Evolutionary conservation across 2,113 vertebrate genomes (phyloP).

Genomic region (Chaetorhynchus papuensis): DNA sequence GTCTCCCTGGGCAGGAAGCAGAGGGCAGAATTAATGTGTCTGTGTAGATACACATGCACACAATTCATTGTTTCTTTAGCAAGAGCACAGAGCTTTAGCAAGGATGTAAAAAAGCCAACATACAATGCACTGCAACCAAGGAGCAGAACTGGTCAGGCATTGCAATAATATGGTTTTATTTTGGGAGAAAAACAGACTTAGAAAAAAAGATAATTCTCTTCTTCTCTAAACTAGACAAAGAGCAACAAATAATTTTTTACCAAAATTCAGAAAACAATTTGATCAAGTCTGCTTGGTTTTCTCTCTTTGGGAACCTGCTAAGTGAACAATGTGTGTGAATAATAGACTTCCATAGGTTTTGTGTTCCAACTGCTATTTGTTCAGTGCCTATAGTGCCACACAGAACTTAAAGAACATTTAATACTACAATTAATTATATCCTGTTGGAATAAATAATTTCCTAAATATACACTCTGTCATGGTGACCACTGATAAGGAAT

Average conservation of each 20-base stretch:
- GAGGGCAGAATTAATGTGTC: neutral
- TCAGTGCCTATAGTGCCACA: neutral
- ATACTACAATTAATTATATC: slow-evolving; percentile 16
- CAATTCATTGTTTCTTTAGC: neutral
- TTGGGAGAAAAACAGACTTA: neutral
- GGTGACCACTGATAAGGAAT: slow-evolving; percentile 44
- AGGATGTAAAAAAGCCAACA: neutral
- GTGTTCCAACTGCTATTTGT: neutral
- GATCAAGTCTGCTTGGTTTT: neutral
- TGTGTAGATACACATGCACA: neutral
- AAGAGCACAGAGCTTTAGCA: neutral
- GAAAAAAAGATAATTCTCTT: neutral
- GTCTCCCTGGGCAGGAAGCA: neutral
- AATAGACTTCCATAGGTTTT: neutral
- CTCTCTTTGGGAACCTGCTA: neutral
- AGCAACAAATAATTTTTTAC: neutral
- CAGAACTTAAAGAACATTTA: neutral
- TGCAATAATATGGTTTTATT: neutral
- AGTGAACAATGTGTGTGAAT: neutral
- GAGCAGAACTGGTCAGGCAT: neutral
- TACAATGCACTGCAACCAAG: neutral
- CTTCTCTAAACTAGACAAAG: neutral
- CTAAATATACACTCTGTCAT: neutral
- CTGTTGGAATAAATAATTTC: slow-evolving; percentile 54
- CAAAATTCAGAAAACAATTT: neutral